Conservation (phyloP, 2,113 vertebrate species). For the Labeo catla region DNA sequence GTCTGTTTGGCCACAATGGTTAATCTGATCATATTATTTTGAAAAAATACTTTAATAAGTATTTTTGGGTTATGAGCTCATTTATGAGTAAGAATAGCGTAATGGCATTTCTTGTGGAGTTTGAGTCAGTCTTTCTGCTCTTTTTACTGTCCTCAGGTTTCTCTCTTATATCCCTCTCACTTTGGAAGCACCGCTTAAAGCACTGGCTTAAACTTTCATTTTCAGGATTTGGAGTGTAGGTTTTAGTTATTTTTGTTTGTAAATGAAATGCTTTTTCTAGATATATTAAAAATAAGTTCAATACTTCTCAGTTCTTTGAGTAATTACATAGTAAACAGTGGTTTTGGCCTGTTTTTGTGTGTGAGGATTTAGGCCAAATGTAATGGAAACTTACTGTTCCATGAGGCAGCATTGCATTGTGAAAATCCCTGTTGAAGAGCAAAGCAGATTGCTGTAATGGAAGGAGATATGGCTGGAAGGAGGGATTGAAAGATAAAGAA, state of each 20-base stretch:
- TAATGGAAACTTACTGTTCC: constrained; percentile 21
- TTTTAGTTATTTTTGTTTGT: background rate
- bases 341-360: background rate
- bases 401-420: background rate
- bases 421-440: background rate
- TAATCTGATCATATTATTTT: background rate
- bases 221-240: background rate
- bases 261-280: background rate
- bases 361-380: constrained; percentile 15
- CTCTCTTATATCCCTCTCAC: background rate
- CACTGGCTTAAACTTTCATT: background rate
- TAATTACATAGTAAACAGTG: background rate
- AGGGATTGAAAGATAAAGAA: constrained; percentile 19
- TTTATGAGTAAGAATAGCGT: background rate
- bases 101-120: background rate
- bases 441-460: background rate
- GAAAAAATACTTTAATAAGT: too few species aligned
- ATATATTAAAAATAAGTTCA: background rate
- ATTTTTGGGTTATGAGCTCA: background rate
- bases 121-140: background rate
- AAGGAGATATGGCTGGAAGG: constrained; percentile 15
- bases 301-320: background rate
- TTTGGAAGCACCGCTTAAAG: background rate
- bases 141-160: background rate
- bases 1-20: background rate